A percentile compares a stretch with the other conserved stretches of the same genome.
Conservation (phyloP, 2,113 vertebrate species). For the Macquaria ambigua region DNA sequence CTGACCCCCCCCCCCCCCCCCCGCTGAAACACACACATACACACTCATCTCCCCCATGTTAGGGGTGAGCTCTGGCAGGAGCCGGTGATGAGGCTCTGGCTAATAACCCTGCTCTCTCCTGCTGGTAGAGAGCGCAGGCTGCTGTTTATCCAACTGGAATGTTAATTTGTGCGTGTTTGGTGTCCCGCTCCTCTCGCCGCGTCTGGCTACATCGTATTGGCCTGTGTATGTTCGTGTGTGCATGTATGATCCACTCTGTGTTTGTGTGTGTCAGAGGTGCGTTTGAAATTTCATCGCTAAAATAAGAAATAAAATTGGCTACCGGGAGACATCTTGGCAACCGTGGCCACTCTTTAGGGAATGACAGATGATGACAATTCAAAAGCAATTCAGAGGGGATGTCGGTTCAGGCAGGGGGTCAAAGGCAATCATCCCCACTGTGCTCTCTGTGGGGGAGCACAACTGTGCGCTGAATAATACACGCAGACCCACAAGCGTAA, state of each 20-base stretch:
- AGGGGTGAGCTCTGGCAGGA: conserved; percentile 37
- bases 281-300: conserved; percentile 70
- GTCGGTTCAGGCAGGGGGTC: conserved; percentile 78
- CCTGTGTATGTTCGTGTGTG: conserved; percentile 27
- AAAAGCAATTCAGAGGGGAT: conserved; percentile 78
- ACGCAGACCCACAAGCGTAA: conserved; percentile 38
- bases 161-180: conserved; percentile 74
- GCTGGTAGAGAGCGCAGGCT: conserved; percentile 63
- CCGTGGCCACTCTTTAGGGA: conserved; percentile 63
- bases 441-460: conserved; percentile 62
- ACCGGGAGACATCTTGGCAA: conserved; percentile 45
- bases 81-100: conserved; percentile 58
- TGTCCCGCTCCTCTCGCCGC: conserved; percentile 63
- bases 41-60: conserved; percentile 19
- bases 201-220: conserved; percentile 62
- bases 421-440: conserved; percentile 79
- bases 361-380: conserved; percentile 83
- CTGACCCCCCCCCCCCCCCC: background rate
- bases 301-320: conserved; percentile 71
- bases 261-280: conserved; percentile 12
- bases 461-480: conserved; percentile 70
- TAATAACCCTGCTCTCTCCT: conserved; percentile 70
- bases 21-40: conserved; percentile 17
- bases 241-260: conserved; percentile 3
- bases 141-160: conserved; percentile 81